Evolutionary conservation across 2,113 vertebrate genomes (phyloP).

Genomic region (Camelus bactrianus): DNA sequence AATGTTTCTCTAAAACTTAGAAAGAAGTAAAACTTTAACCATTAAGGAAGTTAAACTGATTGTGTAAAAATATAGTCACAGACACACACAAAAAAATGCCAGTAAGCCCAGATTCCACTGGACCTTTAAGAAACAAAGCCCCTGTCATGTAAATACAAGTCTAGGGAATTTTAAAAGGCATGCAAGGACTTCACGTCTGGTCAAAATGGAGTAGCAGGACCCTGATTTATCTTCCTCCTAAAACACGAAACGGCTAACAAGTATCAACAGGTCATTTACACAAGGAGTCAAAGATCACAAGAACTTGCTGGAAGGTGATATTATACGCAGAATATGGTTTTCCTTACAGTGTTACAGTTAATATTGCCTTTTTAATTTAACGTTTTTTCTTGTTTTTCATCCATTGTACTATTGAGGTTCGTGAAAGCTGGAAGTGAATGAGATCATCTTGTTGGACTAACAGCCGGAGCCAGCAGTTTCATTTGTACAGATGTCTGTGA

Average conservation of each 20-base stretch:
- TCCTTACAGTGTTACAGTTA: background rate
- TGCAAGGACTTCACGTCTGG: background rate
- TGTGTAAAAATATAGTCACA: slow-evolving; percentile 17
- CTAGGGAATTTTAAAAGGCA: slow-evolving; percentile 26
- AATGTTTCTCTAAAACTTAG: slow-evolving; percentile 8
- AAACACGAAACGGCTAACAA: background rate
- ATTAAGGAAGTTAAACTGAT: slow-evolving; percentile 12
- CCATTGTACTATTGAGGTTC: background rate
- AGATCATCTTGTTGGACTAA: background rate
- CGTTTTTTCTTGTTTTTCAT: background rate
- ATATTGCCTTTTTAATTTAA: background rate
- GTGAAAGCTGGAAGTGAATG: background rate
- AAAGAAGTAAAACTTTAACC: slow-evolving; percentile 1
- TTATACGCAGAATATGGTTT: background rate
- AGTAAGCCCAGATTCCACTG: background rate
- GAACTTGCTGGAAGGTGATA: background rate
- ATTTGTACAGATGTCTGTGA: background rate
- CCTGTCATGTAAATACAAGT: background rate
- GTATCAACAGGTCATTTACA: background rate
- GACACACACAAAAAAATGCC: background rate
- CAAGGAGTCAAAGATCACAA: background rate
- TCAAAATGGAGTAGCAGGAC: background rate
- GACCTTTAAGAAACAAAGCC: background rate
- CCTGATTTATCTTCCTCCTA: background rate
- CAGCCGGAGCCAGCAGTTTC: background rate